Conservation (phyloP, 2,888 invertebrate species). For the Pristionchus fissidentatus region DNA sequence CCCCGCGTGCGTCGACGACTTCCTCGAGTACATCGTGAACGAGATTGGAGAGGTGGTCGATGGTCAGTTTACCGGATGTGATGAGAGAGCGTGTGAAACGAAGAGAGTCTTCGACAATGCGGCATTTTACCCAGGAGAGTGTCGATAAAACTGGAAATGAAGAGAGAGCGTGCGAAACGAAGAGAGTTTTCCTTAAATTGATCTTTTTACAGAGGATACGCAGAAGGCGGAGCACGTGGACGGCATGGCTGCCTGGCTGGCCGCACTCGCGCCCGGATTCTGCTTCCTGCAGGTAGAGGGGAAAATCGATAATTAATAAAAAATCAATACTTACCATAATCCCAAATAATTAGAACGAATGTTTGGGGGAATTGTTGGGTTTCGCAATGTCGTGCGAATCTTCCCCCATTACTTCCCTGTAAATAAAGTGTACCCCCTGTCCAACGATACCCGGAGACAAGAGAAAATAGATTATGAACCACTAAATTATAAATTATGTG, state of each 20-base stretch:
- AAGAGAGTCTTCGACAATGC: too few relatives aligned
- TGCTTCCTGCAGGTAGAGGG: slow-evolving; percentile 2
- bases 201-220: background rate
- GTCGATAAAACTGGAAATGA: background rate
- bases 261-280: slow-evolving; percentile 39
- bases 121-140: too few relatives aligned
- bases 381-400: too few relatives aligned
- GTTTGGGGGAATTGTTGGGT: background rate
- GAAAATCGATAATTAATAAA: background rate
- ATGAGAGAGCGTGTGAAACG: background rate
- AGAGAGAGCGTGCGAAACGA: background rate
- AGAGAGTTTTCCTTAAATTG: too few relatives aligned
- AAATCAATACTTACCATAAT: background rate
- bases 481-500: too few relatives aligned
- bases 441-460: too few relatives aligned
- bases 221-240: slow-evolving; percentile 35
- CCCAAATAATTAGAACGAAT: background rate
- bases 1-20: slow-evolving; percentile 31
- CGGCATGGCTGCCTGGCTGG: slow-evolving; percentile 34
- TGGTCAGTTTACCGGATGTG: background rate
- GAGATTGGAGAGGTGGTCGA: slow-evolving; percentile 32
- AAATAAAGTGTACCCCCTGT: too few relatives aligned
- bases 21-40: slow-evolving; percentile 30
- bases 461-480: too few relatives aligned
- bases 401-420: too few relatives aligned